Evolutionary conservation across 2,113 vertebrate species (phyloP).

Genomic region (Polyodon spathula): DNA sequence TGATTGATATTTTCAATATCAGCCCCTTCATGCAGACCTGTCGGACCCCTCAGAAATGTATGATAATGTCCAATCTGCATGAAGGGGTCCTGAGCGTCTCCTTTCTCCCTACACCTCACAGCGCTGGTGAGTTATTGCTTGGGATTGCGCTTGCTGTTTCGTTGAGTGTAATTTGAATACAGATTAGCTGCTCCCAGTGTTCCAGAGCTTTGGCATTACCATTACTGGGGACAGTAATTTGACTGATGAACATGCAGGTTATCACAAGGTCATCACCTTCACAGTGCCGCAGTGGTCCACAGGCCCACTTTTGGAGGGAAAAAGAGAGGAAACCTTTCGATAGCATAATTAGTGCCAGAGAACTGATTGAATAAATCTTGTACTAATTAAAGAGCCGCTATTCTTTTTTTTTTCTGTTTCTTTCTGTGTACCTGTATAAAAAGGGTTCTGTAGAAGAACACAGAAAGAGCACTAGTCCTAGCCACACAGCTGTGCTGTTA

Average conservation of each 20-base stretch:
- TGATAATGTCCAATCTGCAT: slow-evolving; percentile 70
- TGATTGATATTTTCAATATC: slow-evolving; percentile 90
- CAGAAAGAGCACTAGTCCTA: too few relatives aligned
- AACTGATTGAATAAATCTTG: slow-evolving; percentile 72
- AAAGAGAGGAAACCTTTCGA: slow-evolving; percentile 52
- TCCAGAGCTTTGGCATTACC: slow-evolving; percentile 77
- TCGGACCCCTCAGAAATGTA: slow-evolving; percentile 77
- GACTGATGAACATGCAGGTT: slow-evolving; percentile 82
- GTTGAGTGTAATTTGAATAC: slow-evolving; percentile 85
- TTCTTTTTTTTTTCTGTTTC: slow-evolving; percentile 42
- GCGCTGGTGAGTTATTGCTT: slow-evolving; percentile 71
- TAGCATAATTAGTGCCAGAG: slow-evolving; percentile 62
- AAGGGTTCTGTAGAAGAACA: too few relatives aligned
- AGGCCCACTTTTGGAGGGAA: slow-evolving; percentile 45
- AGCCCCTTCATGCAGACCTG: slow-evolving; percentile 63
- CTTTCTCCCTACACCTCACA: slow-evolving; percentile 56
- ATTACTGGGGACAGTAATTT: slow-evolving; percentile 76
- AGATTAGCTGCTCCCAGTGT: slow-evolving; percentile 81
- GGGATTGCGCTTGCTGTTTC: slow-evolving; percentile 57
- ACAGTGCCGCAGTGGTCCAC: slow-evolving; percentile 41
- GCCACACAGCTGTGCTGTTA: neutral
- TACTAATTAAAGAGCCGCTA: slow-evolving; percentile 60
- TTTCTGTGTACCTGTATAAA: neutral
- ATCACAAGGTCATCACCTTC: slow-evolving; percentile 84
- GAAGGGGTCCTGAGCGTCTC: slow-evolving; percentile 51